These are phyloP conservation scores for Pyralis farinalis DNA, from an alignment of 2,888 invertebrate species.

Conservation along the genomic window DNA sequence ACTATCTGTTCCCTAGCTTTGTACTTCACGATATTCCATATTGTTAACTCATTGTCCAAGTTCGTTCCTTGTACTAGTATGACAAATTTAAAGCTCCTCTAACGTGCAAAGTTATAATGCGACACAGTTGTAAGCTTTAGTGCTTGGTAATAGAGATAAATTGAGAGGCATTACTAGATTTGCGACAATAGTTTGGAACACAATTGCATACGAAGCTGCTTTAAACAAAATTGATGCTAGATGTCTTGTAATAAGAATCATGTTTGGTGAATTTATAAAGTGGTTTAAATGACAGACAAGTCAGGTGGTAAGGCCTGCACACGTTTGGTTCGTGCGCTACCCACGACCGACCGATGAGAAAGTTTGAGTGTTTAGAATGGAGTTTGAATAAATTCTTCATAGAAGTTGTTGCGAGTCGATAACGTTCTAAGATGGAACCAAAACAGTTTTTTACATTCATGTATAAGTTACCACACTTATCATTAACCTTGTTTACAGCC, in stretches of 20 bases:
- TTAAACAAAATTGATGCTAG: background rate
- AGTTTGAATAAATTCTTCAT: no score
- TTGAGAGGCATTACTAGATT: slow-evolving; percentile 9
- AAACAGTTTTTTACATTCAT: no score
- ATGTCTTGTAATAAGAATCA: background rate
- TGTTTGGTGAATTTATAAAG: slow-evolving; percentile 3
- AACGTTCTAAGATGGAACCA: no score
- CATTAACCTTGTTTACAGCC: no score
- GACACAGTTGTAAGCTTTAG: background rate
- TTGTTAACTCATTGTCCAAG: slow-evolving; percentile 15
- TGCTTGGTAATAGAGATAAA: slow-evolving; percentile 1
- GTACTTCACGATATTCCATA: background rate
- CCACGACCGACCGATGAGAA: slow-evolving; percentile 30
- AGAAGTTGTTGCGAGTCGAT: no score
- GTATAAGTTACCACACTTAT: no score
- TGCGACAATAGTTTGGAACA: background rate
- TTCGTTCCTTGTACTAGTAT: background rate
- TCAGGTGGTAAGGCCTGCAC: slow-evolving; percentile 31
- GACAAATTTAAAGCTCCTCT: background rate
- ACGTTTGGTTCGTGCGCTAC: slow-evolving; percentile 21
- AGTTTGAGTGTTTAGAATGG: background rate
- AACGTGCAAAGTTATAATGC: background rate
- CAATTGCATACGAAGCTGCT: background rate
- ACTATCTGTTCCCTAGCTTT: background rate
- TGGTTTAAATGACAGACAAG: slow-evolving; percentile 19